Conservation (phyloP, 2,888 invertebrate species). For the Drosophila testacea region DNA sequence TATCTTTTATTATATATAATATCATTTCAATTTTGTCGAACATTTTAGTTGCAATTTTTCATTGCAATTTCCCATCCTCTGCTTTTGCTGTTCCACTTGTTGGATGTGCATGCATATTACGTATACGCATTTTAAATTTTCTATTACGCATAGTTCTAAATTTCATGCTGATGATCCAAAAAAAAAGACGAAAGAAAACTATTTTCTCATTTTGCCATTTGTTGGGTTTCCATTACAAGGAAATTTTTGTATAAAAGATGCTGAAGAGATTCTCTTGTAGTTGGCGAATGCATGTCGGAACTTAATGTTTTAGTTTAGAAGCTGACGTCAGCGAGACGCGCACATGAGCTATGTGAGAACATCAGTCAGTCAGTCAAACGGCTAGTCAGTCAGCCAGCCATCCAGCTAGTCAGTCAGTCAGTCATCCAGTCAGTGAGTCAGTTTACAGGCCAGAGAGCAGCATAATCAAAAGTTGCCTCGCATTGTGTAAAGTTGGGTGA, state of each 20-base stretch:
- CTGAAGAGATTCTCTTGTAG: constrained; percentile 49
- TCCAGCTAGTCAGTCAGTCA: constrained; percentile 1
- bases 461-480: constrained; percentile 45
- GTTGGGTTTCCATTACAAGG: constrained; percentile 43
- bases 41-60: constrained; percentile 1
- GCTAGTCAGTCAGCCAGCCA: constrained; percentile 4
- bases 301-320: constrained; percentile 34
- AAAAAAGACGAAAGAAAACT: constrained; percentile 5
- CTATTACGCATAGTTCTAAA: constrained; percentile 55
- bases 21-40: not conserved
- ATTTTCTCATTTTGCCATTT: constrained; percentile 1
- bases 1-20: not conserved
- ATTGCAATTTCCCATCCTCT: not conserved
- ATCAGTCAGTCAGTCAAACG: constrained; percentile 9
- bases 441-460: constrained; percentile 28
- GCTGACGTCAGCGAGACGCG: constrained; percentile 61
- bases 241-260: constrained; percentile 49
- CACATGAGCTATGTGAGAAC: constrained; percentile 48
- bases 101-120: constrained; percentile 60
- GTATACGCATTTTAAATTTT: constrained; percentile 59
- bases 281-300: constrained; percentile 46
- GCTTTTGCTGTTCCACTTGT: constrained; percentile 51
- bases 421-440: constrained; percentile 5
- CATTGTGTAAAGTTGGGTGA: constrained; percentile 28
- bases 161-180: constrained; percentile 39